Conservation (phyloP, 2,113 vertebrate genomes). For the Chaenogobius annularis region DNA sequence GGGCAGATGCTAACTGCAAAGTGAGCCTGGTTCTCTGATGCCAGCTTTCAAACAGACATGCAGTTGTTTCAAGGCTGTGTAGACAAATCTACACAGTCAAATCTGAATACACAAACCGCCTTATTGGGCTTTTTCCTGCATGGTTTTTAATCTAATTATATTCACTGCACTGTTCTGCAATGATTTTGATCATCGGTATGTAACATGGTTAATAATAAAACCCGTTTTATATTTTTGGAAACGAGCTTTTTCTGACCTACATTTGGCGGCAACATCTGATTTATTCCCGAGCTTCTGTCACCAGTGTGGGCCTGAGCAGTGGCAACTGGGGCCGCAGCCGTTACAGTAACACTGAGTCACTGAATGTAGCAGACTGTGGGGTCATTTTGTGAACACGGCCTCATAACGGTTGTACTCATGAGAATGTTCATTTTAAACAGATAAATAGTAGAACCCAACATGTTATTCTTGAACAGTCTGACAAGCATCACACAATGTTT, state of each 20-base stretch:
- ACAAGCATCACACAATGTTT: not conserved
- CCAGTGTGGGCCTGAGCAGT: conserved; percentile 25
- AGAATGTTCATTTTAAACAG: not conserved
- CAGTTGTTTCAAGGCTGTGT: not conserved
- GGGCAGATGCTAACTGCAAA: conserved; percentile 1
- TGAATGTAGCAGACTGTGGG: conserved; percentile 34
- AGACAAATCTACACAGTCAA: not conserved
- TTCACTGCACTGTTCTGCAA: not conserved
- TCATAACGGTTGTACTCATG: not conserved
- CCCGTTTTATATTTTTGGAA: not conserved
- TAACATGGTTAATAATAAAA: not conserved
- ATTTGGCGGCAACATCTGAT: not conserved
- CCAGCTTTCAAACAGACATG: not conserved
- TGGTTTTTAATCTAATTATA: no score
- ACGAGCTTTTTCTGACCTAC: not conserved
- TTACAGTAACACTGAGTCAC: conserved; percentile 11
- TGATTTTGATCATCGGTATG: not conserved
- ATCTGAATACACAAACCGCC: not conserved
- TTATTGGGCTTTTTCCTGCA: not conserved
- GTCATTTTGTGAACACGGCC: conserved; percentile 24
- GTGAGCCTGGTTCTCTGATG: conserved; percentile 7
- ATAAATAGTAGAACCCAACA: no score
- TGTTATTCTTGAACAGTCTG: no score
- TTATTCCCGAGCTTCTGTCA: conserved; percentile 23
- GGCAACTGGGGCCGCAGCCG: conserved; percentile 31